Evolutionary conservation across 2,888 invertebrate species (phyloP).

Genomic region (Rosalia funebris): DNA sequence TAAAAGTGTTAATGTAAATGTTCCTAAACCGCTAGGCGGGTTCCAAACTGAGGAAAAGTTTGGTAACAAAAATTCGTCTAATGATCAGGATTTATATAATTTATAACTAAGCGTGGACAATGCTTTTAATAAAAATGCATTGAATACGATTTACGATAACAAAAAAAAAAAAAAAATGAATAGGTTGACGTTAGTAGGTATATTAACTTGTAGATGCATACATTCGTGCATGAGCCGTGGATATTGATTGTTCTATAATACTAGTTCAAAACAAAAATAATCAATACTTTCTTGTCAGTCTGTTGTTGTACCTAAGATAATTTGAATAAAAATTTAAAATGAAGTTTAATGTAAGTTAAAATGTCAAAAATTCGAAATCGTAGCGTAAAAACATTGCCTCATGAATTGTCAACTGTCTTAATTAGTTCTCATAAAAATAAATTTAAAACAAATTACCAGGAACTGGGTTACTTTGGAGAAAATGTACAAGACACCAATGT

Average conservation of each 20-base stretch:
- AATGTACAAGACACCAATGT: constrained; percentile 9
- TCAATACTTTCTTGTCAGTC: constrained; percentile 17
- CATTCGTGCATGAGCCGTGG: too few relatives aligned
- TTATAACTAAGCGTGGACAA: too few relatives aligned
- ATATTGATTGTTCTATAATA: too few relatives aligned
- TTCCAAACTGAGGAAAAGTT: not conserved
- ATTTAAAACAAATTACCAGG: not conserved
- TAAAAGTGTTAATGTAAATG: constrained; percentile 5
- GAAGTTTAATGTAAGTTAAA: constrained; percentile 19
- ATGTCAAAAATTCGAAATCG: constrained; percentile 33
- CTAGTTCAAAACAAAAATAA: constrained; percentile 14
- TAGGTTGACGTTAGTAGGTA: too few relatives aligned
- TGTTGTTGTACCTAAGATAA: not conserved
- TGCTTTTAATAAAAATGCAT: too few relatives aligned
- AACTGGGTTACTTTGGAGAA: constrained; percentile 21
- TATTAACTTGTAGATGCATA: too few relatives aligned
- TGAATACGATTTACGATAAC: too few relatives aligned
- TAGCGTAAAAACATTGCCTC: constrained; percentile 27
- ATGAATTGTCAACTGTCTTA: constrained; percentile 14
- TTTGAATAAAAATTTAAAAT: constrained; percentile 6
- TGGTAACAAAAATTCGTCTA: too few relatives aligned
- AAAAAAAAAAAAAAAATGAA: too few relatives aligned
- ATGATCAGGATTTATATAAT: too few relatives aligned
- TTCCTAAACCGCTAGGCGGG: not conserved
- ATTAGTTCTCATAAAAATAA: not conserved